A percentile compares a stretch with the other conserved stretches of the same genome.
phyloP scores from a whole-genome alignment of 30 jellyfish, hydroid and myxozoan species.

The Cassiopea andromeda region DNA sequence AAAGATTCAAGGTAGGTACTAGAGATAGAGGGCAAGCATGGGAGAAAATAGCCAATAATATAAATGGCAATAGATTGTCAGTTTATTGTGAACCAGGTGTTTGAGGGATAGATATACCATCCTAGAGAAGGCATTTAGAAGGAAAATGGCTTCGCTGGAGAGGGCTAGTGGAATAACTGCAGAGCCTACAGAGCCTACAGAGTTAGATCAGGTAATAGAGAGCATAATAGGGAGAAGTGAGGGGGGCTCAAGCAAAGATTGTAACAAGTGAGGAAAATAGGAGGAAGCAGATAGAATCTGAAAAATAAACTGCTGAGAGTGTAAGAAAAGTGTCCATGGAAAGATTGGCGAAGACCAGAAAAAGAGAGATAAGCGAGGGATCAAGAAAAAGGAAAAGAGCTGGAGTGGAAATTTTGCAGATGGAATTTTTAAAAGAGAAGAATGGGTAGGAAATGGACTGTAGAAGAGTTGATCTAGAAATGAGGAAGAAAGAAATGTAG shows the following conservation, averaged over 20 bases:
- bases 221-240: not conserved
- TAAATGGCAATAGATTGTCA: not conserved
- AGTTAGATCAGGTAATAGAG: not conserved
- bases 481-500: not conserved
- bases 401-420: not conserved
- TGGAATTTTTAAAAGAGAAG: not conserved
- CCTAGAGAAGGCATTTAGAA: not conserved
- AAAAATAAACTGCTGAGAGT: slow-evolving; percentile 32
- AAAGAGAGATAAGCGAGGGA: not conserved
- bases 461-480: slow-evolving; percentile 8
- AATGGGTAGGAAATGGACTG: slow-evolving; percentile 9
- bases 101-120: slow-evolving; percentile 20
- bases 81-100: not conserved
- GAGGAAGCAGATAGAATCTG: not conserved
- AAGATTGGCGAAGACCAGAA: not conserved
- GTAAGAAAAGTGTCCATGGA: slow-evolving; percentile 20
- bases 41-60: not conserved
- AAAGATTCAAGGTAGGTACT: not conserved
- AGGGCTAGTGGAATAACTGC: slow-evolving; percentile 27
- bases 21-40: not conserved
- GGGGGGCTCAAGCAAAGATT: slow-evolving; percentile 23
- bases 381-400: not conserved
- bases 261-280: not conserved
- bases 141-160: not conserved
- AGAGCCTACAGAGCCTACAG: slow-evolving; percentile 14